Conservation (phyloP, 2,888 invertebrate genomes). For the Cephus rjabovi region DNA sequence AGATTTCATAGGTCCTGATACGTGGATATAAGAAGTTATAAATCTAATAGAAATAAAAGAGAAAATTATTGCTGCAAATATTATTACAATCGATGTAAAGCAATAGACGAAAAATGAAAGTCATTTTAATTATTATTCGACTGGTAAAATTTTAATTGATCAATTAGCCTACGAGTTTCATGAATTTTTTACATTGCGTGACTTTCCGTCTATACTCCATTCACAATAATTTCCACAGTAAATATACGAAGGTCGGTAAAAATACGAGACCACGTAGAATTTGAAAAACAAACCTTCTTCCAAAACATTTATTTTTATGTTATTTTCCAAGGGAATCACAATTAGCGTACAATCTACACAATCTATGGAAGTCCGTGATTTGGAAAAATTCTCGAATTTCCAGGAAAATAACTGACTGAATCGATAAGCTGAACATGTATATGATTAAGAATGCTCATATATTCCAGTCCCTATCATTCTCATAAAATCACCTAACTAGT, state of each 20-base stretch:
- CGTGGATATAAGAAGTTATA: not conserved
- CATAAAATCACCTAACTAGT: not conserved
- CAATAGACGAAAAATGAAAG: not conserved
- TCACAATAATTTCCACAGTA: not conserved
- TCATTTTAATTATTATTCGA: not conserved
- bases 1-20: not conserved
- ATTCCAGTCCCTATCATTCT: not conserved
- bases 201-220: not conserved
- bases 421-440: not conserved
- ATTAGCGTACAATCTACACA: not conserved
- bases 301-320: not conserved
- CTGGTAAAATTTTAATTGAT: too few species aligned
- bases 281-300: not conserved
- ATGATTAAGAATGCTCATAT: not conserved
- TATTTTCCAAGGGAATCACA: not conserved
- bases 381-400: not conserved
- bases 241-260: too few species aligned
- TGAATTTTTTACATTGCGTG: not conserved
- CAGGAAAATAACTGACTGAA: not conserved
- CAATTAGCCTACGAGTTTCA: not conserved
- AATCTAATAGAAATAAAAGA: not conserved
- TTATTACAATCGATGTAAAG: not conserved
- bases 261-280: not conserved
- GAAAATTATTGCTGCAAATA: not conserved
- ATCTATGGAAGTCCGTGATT: too few species aligned